Base-by-base conservation (phyloP, 2,888 invertebrate genomes). In the Chymomyza procnemis region DNA sequence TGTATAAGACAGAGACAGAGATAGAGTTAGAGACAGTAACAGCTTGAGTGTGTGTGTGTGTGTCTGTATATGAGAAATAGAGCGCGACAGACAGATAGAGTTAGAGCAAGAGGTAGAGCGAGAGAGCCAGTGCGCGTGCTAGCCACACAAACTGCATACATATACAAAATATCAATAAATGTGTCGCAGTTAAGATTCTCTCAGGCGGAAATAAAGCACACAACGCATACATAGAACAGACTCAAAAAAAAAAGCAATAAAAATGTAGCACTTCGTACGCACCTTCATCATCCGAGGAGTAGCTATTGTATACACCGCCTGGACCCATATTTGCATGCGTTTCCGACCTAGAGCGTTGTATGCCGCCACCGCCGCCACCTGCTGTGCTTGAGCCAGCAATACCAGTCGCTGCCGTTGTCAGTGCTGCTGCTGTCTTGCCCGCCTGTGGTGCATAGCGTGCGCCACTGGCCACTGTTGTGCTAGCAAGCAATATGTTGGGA, bases 211-310 rank as follows among this genome's bases (percentile, higher is more conserved):
- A 21, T 19, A 54, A 52, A 48, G 63, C 57, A 47, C 58, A 59
- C 18, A 21, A 54, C 54, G 66, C 55, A 61, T 55, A 16, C 34
- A 22, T 21, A 6, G 26, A 19, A 41, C 58, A n/a, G 50, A 61
- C 12, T 18, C 26, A 30, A 46, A 41, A 61, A 50, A 30, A 46
- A 41, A 61, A 50, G 22, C 47, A 60, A 19, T 47, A 22, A 61
- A 50, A 50, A 46, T 41, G 19, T 41, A 47, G 19, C 16, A 9
- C 26, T 41, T 34, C 8, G 19, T 79, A 92, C 94, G 92, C 94
- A 97, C 97, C 97, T 95, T 97, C 97, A 91, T 97, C 97, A 87
- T 97, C 97, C 69, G 96, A 97, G 82, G 96, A 97, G 90, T 96
- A 96, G 89, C 95, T 96, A 91, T 95, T 96, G 90, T 96, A 96